A percentile compares a stretch with the other conserved stretches of the same genome.
Evolutionary conservation across 2,113 vertebrate genomes (phyloP).

Genomic region (Barnardius zonarius): DNA sequence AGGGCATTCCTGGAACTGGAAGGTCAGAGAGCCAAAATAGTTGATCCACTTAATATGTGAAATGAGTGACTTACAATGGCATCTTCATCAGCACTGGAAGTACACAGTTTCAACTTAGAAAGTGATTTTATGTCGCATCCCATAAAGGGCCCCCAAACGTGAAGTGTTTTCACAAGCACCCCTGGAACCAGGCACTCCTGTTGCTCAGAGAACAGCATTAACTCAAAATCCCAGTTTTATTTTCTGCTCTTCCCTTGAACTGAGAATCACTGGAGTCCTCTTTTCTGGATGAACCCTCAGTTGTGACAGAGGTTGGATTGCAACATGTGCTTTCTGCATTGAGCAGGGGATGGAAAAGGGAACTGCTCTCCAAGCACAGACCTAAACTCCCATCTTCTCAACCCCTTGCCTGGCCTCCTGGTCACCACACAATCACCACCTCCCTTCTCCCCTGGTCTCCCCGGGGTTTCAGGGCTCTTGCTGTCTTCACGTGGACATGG

Average conservation of each 20-base stretch:
- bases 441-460: background rate
- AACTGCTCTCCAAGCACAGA: background rate
- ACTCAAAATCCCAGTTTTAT: background rate
- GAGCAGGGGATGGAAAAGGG: background rate
- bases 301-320: background rate
- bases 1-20: constrained; percentile 16
- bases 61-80: background rate
- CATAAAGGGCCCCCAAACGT: background rate
- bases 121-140: background rate
- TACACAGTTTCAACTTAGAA: background rate
- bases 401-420: accelerated
- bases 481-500: background rate
- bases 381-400: background rate
- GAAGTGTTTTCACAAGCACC: background rate
- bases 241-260: background rate
- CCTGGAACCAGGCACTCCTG: background rate
- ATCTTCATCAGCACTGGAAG: constrained; percentile 3
- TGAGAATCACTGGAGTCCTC: background rate
- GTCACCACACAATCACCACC: background rate
- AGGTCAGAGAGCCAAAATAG: constrained; percentile 32
- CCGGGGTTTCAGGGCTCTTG: background rate
- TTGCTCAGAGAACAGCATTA: background rate
- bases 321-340: background rate
- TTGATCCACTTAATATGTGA: constrained; percentile 18
- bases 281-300: background rate